Evolutionary conservation across 2,113 vertebrate genomes (phyloP), one percentile per base, ranked within the genome.

Genomic region (Halcyon senegalensis): DNA sequence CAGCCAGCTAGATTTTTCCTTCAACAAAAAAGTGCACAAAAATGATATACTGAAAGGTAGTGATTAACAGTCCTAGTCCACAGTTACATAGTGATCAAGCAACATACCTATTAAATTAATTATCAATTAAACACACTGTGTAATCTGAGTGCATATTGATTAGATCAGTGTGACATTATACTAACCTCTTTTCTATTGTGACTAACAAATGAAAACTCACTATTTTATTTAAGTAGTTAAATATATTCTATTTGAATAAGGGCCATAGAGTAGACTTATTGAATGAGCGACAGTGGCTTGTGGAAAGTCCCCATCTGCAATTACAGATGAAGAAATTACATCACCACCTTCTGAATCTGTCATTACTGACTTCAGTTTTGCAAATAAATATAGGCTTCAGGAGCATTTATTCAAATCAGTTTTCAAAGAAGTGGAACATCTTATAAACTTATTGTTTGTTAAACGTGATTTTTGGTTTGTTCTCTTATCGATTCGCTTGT

Each of bases 301-400:
- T 63, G 70, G 73, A 78, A 83, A 93, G 64, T 55, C 51, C 13
- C 50, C 70, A 89, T 31, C 80, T 73, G 69, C 87, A 95, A 96
- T 87, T 91, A 92, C 16, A 94, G 80, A 82, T 94, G 35, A 83
- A 56, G 25, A 69, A 84, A 68, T 86, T 84, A 75, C 33, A 35
- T 92, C 14, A 15, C 83, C 6, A 14, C n/a, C 69, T 95, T 94
- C 81, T 48, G 66, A 97, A 90, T 94, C 93, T 90, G 59, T 80
- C 53, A 51, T 48, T 95, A 56, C 44, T 1, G 3, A 35, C 56
- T 75, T 85, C 20, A 50, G 3, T 82, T 84, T 83, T 77, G 28
- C 8, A 14, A 87, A 59, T 78, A 50, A 84, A 77, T 77, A 44
- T 59, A 59, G 51, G 23, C 43, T 58, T 84, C 2, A 2, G 24